Percentiles rank a stretch among this genome's conserved stretches.
These are phyloP conservation scores for Carcharodon carcharias DNA, from an alignment of 2,797 vertebrate genomes.

Conservation along the genomic window DNA sequence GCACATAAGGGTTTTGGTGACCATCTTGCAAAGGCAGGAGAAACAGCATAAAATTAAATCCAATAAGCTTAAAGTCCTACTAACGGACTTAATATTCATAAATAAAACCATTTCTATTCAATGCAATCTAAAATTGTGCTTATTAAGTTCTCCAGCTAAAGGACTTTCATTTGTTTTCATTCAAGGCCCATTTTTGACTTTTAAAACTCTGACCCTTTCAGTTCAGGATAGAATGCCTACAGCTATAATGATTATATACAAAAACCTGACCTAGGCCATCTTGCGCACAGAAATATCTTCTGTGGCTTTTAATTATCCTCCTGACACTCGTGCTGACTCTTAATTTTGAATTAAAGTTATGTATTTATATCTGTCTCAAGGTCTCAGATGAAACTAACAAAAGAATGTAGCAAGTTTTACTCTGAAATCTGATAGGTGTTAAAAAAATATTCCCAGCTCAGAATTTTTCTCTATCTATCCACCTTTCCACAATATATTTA, in stretches of 20 bases:
- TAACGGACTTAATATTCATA: neutral
- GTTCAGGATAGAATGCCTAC: neutral
- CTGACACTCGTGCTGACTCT: neutral
- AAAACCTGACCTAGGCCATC: neutral
- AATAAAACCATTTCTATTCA: neutral
- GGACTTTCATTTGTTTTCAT: neutral
- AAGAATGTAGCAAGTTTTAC: too few relatives aligned
- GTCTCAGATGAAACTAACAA: too few relatives aligned
- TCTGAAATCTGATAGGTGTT: too few relatives aligned
- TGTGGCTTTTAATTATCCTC: neutral
- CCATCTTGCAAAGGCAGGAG: too few relatives aligned
- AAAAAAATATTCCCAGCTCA: too few relatives aligned
- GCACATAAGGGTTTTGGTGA: too few relatives aligned
- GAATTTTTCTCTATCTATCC: too few relatives aligned
- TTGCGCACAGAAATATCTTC: neutral
- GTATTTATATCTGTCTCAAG: too few relatives aligned
- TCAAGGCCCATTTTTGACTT: neutral
- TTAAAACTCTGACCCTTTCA: neutral
- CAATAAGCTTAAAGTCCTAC: neutral
- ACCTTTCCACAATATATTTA: neutral
- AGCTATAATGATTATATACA: neutral
- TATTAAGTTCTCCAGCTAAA: neutral
- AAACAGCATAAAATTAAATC: neutral
- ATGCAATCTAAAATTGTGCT: neutral
- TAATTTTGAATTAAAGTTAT: neutral